These are phyloP conservation scores for Sciurus niger DNA, from an alignment of 2,113 vertebrate species.

Conservation along the genomic window DNA sequence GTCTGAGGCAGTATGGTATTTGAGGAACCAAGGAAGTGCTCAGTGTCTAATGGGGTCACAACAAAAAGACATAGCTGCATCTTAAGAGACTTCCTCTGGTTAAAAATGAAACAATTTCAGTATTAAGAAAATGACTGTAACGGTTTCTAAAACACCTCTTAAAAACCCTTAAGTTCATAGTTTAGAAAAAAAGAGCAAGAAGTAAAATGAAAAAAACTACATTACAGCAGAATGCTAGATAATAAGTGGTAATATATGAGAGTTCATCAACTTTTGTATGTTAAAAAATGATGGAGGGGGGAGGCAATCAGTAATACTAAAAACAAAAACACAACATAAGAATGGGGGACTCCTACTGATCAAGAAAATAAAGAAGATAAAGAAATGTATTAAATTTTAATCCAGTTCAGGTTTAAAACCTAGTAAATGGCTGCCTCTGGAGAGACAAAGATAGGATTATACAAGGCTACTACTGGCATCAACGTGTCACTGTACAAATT, in stretches of 20 bases:
- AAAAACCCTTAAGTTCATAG: not conserved
- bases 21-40: not conserved
- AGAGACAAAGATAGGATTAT: not conserved
- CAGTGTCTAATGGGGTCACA: not conserved
- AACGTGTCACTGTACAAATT: not conserved
- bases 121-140: not conserved
- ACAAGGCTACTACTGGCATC: not conserved
- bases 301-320: not conserved
- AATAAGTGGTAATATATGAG: not conserved
- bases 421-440: not conserved
- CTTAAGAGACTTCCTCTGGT: not conserved
- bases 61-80: not conserved
- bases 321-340: not conserved
- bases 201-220: not conserved
- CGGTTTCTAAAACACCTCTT: conserved; percentile 8
- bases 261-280: not conserved
- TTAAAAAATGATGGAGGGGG: not conserved
- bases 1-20: not conserved
- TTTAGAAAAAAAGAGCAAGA: not conserved
- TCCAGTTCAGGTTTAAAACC: not conserved
- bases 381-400: not conserved
- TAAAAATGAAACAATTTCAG: not conserved
- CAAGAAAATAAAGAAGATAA: not conserved
- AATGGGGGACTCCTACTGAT: not conserved
- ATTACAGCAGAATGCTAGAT: not conserved